A percentile compares a stretch with the other conserved stretches of the same genome.
phyloP scores from a whole-genome alignment of 2,888 invertebrate genomes.

The Hedya salicella region DNA sequence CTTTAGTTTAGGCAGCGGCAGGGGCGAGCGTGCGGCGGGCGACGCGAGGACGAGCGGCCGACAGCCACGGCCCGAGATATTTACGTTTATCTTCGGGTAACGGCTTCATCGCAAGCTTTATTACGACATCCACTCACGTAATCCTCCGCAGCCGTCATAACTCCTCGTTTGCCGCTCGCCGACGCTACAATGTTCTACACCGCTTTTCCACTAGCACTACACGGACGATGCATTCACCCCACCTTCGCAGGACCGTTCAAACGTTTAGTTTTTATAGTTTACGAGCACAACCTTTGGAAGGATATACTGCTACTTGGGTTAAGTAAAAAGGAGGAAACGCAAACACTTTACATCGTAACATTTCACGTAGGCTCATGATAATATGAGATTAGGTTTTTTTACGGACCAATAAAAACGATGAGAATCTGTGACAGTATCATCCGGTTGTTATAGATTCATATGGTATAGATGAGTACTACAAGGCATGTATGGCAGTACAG shows the following conservation, averaged over 20 bases:
- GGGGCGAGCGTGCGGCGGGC: conserved; percentile 52
- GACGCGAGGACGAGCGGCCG: conserved; percentile 56
- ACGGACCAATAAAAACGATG: not conserved
- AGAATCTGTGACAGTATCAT: not conserved
- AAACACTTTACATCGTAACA: conserved; percentile 8
- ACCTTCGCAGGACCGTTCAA: conserved; percentile 45
- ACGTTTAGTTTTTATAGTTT: conserved; percentile 44
- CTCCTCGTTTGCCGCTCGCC: conserved; percentile 78
- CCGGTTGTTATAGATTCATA: too few relatives aligned
- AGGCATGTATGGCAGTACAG: too few relatives aligned
- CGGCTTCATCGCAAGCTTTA: conserved; percentile 85
- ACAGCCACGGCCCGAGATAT: conserved; percentile 79
- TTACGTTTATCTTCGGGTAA: conserved; percentile 85
- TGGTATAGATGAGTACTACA: too few relatives aligned
- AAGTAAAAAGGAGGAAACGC: conserved; percentile 19
- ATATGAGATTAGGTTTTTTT: not conserved
- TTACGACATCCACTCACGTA: conserved; percentile 85
- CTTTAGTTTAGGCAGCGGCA: conserved; percentile 36
- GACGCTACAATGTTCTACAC: conserved; percentile 78
- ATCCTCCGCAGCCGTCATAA: conserved; percentile 83
- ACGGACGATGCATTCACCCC: conserved; percentile 60
- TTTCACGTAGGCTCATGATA: not conserved
- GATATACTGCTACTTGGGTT: conserved; percentile 19
- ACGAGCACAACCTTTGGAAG: conserved; percentile 31
- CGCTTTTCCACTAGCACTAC: conserved; percentile 70